These are phyloP conservation scores for Diploptera punctata DNA, from an alignment of 2,888 invertebrate species.

Conservation along the genomic window DNA sequence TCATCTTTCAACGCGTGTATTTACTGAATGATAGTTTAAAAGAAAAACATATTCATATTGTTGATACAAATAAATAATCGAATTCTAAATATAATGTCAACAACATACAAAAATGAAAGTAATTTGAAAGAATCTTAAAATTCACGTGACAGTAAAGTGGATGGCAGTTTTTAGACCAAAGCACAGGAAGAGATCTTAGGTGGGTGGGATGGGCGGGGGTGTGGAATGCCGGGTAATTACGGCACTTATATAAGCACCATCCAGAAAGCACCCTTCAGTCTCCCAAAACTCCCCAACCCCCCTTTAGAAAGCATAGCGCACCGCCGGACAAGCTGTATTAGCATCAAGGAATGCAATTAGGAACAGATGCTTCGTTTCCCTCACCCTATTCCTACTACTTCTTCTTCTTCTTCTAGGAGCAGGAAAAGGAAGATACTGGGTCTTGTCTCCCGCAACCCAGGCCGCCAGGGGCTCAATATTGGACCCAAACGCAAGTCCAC, in stretches of 20 bases:
- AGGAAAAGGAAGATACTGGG: slow-evolving; percentile 14
- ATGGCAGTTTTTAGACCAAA: slow-evolving; percentile 14
- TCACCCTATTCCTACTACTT: background rate
- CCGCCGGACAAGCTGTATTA: slow-evolving; percentile 42
- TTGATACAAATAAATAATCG: no score
- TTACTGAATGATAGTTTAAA: no score
- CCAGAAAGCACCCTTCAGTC: background rate
- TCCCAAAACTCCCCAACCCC: background rate
- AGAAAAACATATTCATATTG: no score
- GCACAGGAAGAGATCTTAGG: no score
- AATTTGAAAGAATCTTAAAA: background rate
- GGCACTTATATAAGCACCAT: slow-evolving; percentile 36
- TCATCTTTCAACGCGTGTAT: no score
- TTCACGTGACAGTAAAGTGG: background rate
- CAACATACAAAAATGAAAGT: background rate
- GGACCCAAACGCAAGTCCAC: slow-evolving; percentile 2
- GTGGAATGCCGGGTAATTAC: slow-evolving; percentile 38
- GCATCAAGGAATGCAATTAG: slow-evolving; percentile 44
- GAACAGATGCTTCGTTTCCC: slow-evolving; percentile 40
- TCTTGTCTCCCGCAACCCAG: slow-evolving; percentile 17
- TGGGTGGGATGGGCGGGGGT: slow-evolving; percentile 10
- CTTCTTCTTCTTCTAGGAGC: background rate
- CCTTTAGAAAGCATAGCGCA: slow-evolving; percentile 4
- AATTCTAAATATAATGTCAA: no score
- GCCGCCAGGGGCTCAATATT: background rate